phyloP scores from a whole-genome alignment of 2,113 vertebrate genomes.

The Pelvicachromis taeniatus region DNA sequence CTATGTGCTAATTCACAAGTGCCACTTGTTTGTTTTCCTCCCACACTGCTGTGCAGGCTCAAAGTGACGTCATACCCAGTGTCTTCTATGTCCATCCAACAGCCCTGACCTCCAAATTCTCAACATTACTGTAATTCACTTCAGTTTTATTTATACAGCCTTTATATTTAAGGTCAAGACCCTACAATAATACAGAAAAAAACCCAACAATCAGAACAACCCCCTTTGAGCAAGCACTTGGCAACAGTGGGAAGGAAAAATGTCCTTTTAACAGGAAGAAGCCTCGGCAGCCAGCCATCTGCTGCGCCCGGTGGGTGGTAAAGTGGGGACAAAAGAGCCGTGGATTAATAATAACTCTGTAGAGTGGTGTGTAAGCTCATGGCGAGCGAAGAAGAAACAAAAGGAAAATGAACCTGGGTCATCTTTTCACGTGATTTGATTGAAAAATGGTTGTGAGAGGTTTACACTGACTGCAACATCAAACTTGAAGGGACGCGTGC shows the following conservation, averaged over 20 bases:
- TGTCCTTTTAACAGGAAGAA: neutral
- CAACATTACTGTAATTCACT: neutral
- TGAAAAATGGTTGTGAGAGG: neutral
- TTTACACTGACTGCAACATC: neutral
- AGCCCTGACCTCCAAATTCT: neutral
- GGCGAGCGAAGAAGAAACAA: neutral
- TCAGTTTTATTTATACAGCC: neutral
- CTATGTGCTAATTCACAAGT: neutral
- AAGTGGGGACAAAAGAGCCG: neutral
- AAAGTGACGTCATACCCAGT: neutral
- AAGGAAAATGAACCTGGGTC: neutral
- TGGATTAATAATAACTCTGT: neutral
- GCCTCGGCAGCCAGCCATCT: neutral
- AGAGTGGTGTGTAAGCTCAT: neutral
- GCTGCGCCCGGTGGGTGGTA: neutral
- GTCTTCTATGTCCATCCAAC: neutral
- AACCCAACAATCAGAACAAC: neutral
- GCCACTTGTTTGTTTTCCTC: neutral
- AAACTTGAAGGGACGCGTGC: neutral
- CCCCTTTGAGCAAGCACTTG: neutral
- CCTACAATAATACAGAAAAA: neutral
- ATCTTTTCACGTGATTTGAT: neutral
- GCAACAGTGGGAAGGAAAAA: neutral
- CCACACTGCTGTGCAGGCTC: neutral
- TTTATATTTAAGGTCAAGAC: neutral